Evolutionary conservation across 2,888 invertebrate genomes (phyloP).

Genomic region (Nemurella pictetii): DNA sequence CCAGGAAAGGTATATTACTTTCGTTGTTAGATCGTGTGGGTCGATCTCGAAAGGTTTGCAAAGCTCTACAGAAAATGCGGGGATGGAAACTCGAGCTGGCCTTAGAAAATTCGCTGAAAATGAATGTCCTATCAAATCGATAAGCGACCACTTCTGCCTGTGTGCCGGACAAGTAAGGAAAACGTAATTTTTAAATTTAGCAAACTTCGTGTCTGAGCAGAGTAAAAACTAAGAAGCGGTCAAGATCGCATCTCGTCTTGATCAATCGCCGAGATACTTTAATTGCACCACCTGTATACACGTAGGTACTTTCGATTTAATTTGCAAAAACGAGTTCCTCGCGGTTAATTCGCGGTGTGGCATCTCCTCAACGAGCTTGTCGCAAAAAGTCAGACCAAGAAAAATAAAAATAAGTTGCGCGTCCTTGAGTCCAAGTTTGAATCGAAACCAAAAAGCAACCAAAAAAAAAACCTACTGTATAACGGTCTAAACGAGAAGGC

Average conservation of each 20-base stretch:
- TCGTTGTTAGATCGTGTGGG: neutral
- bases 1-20: neutral
- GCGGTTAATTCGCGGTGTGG: neutral
- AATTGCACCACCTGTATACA: neutral
- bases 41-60: neutral
- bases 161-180: neutral
- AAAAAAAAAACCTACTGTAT: neutral
- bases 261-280: neutral
- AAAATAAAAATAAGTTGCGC: neutral
- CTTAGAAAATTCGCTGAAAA: neutral
- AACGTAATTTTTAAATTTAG: neutral
- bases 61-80: neutral
- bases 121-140: neutral
- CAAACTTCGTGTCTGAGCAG: neutral
- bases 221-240: neutral
- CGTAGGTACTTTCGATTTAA: neutral
- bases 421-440: conserved; percentile 7
- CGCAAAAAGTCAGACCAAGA: neutral
- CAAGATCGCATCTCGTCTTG: neutral
- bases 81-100: neutral
- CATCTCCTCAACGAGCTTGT: neutral
- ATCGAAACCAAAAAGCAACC: neutral
- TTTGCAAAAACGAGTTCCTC: neutral
- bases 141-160: no score
- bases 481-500: conserved; percentile 13